Percentiles rank a stretch among this genome's conserved stretches.
These are phyloP conservation scores for Plemyria rubiginata DNA, from an alignment of 2,888 invertebrate species.

Conservation along the genomic window DNA sequence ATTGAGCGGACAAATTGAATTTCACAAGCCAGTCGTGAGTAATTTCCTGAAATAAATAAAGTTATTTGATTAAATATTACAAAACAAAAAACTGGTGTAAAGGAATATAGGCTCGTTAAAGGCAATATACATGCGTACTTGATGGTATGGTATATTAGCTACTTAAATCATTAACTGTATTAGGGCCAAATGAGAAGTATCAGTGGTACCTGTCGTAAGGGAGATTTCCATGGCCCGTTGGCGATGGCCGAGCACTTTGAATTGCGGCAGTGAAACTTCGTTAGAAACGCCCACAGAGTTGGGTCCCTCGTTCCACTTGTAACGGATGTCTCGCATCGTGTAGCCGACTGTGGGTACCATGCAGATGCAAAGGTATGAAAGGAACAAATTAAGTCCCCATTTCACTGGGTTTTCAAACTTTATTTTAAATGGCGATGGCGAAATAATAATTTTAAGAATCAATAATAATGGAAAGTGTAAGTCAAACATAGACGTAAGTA, in stretches of 20 bases:
- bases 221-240: conserved; percentile 97
- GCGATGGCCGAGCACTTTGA: conserved; percentile 97
- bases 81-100: neutral
- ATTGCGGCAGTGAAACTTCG: conserved; percentile 97
- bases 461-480: neutral
- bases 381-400: conserved; percentile 81
- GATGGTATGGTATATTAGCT: conserved; percentile 12
- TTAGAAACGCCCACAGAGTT: conserved; percentile 97
- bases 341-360: conserved; percentile 93
- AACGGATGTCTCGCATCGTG: conserved; percentile 98
- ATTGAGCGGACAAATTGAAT: conserved; percentile 98
- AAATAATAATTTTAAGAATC: conserved; percentile 3
- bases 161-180: conserved; percentile 9
- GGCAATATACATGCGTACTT: conserved; percentile 19
- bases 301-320: conserved; percentile 98
- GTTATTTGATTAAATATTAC: conserved; percentile 11
- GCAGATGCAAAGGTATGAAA: conserved; percentile 81
- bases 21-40: conserved; percentile 97
- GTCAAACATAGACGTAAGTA: neutral
- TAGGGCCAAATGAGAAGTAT: conserved; percentile 38
- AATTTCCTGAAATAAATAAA: conserved; percentile 89
- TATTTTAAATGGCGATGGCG: conserved; percentile 35
- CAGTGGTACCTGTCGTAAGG: conserved; percentile 94
- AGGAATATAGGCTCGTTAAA: neutral
- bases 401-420: conserved; percentile 77